A percentile compares a stretch with the other conserved stretches of the same genome.
Conservation (phyloP, 2,888 invertebrate genomes). For the Drosophila neonasuta region DNA sequence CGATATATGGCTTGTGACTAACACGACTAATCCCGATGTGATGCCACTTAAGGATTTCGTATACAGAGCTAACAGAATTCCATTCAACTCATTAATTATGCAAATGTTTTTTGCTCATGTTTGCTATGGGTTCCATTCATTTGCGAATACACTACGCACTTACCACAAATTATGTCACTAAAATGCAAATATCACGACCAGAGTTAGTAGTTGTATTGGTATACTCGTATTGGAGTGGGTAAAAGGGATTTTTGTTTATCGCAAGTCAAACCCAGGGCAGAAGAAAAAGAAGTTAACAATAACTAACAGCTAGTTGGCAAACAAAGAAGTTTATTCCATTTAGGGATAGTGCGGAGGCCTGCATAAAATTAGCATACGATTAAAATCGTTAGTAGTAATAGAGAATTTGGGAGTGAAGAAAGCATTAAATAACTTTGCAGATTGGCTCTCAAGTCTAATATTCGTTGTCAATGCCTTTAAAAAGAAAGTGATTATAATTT, state of each 20-base stretch:
- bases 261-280: slow-evolving; percentile 26
- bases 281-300: slow-evolving; percentile 67
- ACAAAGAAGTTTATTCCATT: slow-evolving; percentile 49
- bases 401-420: background rate
- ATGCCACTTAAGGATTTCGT: slow-evolving; percentile 24
- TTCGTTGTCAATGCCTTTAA: no score
- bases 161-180: slow-evolving; percentile 64
- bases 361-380: slow-evolving; percentile 74
- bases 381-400: slow-evolving; percentile 67
- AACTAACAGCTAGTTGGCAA: slow-evolving; percentile 58
- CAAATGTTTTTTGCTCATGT: slow-evolving; percentile 57
- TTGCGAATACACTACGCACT: slow-evolving; percentile 37
- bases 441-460: no score
- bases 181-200: slow-evolving; percentile 66
- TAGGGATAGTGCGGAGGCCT: slow-evolving; percentile 54
- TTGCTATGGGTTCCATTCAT: slow-evolving; percentile 22
- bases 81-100: slow-evolving; percentile 66
- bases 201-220: slow-evolving; percentile 18
- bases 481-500: no score
- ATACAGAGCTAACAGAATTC: slow-evolving; percentile 36
- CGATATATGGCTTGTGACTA: slow-evolving; percentile 10
- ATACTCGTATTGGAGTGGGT: background rate
- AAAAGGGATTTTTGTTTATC: slow-evolving; percentile 54
- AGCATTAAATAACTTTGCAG: no score
- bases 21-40: slow-evolving; percentile 19